These are phyloP conservation scores for Danio albolineatus DNA, from an alignment of 2,797 vertebrate species.

Conservation along the genomic window DNA sequence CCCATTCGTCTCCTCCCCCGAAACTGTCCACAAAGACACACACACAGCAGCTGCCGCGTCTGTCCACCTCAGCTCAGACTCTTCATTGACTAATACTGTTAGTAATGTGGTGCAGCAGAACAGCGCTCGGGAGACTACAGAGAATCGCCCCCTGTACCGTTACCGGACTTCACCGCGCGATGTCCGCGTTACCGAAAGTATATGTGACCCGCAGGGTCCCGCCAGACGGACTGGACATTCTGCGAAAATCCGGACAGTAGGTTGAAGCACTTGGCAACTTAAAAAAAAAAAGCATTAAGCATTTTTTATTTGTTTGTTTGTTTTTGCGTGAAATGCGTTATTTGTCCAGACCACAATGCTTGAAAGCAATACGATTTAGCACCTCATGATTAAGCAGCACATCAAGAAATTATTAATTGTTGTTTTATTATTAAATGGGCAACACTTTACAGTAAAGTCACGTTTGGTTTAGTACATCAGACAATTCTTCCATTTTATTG, in stretches of 20 bases:
- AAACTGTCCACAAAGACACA: constrained; percentile 48
- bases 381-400: too few species aligned
- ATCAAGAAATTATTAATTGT: too few species aligned
- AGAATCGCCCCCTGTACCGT: constrained; percentile 65
- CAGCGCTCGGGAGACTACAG: constrained; percentile 72
- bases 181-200: constrained; percentile 75
- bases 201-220: constrained; percentile 83
- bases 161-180: constrained; percentile 64
- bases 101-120: constrained; percentile 76
- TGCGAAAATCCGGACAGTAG: constrained; percentile 82
- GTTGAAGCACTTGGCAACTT: constrained; percentile 56
- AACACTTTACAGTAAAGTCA: too few species aligned
- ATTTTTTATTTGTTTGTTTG: too few species aligned
- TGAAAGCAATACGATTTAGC: too few species aligned
- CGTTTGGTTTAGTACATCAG: too few species aligned
- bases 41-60: constrained; percentile 41
- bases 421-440: too few species aligned
- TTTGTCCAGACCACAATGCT: neutral
- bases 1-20: constrained; percentile 65
- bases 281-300: too few species aligned
- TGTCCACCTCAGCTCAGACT: constrained; percentile 41
- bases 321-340: neutral
- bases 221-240: constrained; percentile 79
- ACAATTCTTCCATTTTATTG: too few species aligned
- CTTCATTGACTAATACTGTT: neutral